Conservation (phyloP, 2,113 vertebrate genomes). For the Formicarius rufipectus region DNA sequence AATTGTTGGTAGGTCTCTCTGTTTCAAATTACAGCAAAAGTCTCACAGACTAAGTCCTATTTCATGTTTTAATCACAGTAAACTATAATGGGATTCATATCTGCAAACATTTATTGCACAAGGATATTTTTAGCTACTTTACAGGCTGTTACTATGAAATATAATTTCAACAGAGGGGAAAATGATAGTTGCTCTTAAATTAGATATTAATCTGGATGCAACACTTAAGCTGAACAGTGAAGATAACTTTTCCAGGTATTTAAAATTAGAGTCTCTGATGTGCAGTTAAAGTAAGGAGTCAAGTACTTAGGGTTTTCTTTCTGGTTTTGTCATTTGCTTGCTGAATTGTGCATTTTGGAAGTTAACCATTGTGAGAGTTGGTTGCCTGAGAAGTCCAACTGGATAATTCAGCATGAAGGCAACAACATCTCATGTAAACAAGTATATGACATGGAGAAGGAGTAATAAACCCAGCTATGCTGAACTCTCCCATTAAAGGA, state of each 20-base stretch:
- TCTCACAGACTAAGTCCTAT: background rate
- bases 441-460: background rate
- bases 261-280: background rate
- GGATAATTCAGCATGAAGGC: background rate
- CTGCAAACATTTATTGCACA: slow-evolving; percentile 26
- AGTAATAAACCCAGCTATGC: background rate
- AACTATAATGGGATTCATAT: background rate
- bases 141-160: slow-evolving; percentile 33
- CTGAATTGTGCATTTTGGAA: background rate
- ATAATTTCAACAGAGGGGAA: background rate
- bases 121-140: slow-evolving; percentile 5
- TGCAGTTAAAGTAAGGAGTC: background rate
- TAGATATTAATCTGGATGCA: slow-evolving; percentile 1
- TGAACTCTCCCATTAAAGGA: background rate
- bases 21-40: background rate
- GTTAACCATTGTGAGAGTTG: background rate
- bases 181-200: slow-evolving; percentile 17
- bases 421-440: background rate
- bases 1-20: background rate
- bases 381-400: background rate
- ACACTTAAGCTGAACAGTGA: background rate
- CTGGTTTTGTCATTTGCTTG: background rate
- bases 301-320: background rate
- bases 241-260: background rate
- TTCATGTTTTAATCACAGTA: slow-evolving; percentile 39